These are phyloP conservation scores for Papilio polytes DNA, from an alignment of 1,140 invertebrate genomes.

Conservation along the genomic window DNA sequence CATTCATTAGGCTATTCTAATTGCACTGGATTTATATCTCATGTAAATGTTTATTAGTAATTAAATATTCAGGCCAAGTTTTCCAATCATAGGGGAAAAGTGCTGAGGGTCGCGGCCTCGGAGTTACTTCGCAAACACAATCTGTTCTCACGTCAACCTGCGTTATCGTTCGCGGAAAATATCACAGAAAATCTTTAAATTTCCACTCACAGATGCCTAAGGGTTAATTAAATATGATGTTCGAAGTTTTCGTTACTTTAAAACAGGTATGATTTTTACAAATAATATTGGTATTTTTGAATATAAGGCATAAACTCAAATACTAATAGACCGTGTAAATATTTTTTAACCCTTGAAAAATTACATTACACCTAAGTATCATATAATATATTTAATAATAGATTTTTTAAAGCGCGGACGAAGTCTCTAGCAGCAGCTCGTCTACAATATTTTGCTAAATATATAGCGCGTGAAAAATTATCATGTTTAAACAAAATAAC, in stretches of 20 bases:
- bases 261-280: too few species aligned
- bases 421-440: too few species aligned
- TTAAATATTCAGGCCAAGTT: slow-evolving; percentile 35
- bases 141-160: slow-evolving; percentile 9
- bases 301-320: too few species aligned
- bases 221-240: too few species aligned
- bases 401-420: too few species aligned
- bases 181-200: background rate
- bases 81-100: slow-evolving; percentile 26
- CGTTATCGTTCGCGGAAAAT: slow-evolving; percentile 22
- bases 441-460: background rate
- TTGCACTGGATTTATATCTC: background rate
- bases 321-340: too few species aligned
- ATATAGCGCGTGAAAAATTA: background rate
- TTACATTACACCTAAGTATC: too few species aligned
- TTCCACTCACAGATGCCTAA: background rate
- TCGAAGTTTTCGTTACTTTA: too few species aligned
- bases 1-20: background rate
- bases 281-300: too few species aligned
- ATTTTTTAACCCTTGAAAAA: too few species aligned
- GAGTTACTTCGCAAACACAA: background rate
- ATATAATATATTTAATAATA: too few species aligned
- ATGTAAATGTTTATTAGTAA: background rate
- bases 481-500: background rate
- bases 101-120: slow-evolving; percentile 16